Evolutionary conservation across 2,888 invertebrate genomes (phyloP).

Genomic region (Erebia palarica): DNA sequence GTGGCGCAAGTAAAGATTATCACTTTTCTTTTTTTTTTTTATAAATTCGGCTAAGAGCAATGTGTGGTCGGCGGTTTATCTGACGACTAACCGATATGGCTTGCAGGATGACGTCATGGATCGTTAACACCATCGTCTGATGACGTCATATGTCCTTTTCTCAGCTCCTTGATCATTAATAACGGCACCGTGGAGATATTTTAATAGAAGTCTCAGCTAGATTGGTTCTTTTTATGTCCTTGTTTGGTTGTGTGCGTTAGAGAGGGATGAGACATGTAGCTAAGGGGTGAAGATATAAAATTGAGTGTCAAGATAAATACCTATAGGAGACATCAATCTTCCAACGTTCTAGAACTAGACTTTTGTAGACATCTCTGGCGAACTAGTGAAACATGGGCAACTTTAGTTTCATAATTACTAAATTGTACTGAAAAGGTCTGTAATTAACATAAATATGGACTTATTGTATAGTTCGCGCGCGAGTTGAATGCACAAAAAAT

Average conservation of each 20-base stretch:
- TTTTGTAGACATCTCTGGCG: not conserved
- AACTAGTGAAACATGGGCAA: not conserved
- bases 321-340: no score
- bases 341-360: not conserved
- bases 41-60: conserved; percentile 42
- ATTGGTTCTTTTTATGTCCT: conserved; percentile 26
- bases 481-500: no score
- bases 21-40: conserved; percentile 28
- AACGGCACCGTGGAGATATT: conserved; percentile 36
- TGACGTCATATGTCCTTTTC: conserved; percentile 71
- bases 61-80: conserved; percentile 59
- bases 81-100: conserved; percentile 61
- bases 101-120: conserved; percentile 67
- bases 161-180: conserved; percentile 48
- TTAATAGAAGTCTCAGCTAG: conserved; percentile 28
- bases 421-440: no score
- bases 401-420: no score
- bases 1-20: conserved; percentile 5
- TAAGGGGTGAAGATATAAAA: not conserved
- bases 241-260: not conserved
- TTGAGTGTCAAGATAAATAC: not conserved
- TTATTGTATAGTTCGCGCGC: no score
- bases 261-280: not conserved
- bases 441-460: no score
- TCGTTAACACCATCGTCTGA: conserved; percentile 68